Percentiles rank a stretch among this genome's conserved stretches.
These are phyloP conservation scores for Rhabdomys dilectus DNA, from an alignment of 2,113 vertebrate species.

Conservation along the genomic window DNA sequence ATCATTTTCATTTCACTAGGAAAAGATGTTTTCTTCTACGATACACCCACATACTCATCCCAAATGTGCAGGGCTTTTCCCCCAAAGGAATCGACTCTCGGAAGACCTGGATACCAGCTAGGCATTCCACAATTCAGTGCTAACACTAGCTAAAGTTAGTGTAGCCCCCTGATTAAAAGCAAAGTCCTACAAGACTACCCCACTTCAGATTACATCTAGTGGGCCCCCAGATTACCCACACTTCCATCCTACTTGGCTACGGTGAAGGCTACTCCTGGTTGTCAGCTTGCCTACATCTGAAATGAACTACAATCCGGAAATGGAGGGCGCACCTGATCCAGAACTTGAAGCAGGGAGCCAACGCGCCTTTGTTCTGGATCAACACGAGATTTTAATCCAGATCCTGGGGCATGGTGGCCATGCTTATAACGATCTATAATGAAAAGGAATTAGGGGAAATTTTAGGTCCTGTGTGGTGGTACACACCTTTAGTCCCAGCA, in stretches of 20 bases:
- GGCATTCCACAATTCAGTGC: not conserved
- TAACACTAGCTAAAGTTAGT: not conserved
- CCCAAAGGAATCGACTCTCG: not conserved
- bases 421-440: too few species aligned
- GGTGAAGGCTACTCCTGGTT: too few species aligned
- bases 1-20: slow-evolving; percentile 22
- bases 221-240: not conserved
- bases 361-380: too few species aligned
- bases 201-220: not conserved
- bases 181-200: not conserved
- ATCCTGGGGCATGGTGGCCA: too few species aligned
- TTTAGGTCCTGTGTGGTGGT: too few species aligned
- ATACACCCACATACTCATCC: not conserved
- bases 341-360: too few species aligned
- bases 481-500: too few species aligned
- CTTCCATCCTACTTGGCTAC: not conserved
- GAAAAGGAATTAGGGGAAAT: too few species aligned
- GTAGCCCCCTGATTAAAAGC: not conserved
- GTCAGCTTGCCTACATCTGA: too few species aligned
- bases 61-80: not conserved
- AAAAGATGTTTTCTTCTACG: slow-evolving; percentile 16
- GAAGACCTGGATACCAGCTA: not conserved
- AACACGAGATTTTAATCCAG: too few species aligned
- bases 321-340: too few species aligned
- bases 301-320: too few species aligned